These are phyloP conservation scores for cat (Felis catus) DNA, from an alignment of 2,113 vertebrate genomes.

Conservation along the genomic window DNA sequence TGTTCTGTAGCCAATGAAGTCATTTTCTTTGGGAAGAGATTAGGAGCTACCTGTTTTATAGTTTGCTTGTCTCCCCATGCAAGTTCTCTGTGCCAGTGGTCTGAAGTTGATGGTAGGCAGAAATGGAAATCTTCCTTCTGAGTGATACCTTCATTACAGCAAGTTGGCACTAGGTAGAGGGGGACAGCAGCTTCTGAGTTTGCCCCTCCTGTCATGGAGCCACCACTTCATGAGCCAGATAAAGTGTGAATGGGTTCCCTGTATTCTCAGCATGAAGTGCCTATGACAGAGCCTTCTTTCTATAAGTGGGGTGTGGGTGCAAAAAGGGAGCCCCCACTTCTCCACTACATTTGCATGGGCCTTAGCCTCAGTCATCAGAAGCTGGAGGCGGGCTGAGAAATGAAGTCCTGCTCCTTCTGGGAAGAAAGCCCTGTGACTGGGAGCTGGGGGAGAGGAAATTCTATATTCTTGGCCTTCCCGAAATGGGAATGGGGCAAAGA, in stretches of 20 bases:
- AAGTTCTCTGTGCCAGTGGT: not conserved
- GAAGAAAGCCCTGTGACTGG: not conserved
- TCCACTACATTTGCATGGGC: not conserved
- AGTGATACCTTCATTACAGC: not conserved
- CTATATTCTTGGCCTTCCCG: not conserved
- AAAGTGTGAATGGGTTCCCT: not conserved
- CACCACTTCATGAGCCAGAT: not conserved
- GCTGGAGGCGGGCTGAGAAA: not conserved
- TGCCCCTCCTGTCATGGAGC: not conserved
- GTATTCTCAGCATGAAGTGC: not conserved
- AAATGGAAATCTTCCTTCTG: not conserved
- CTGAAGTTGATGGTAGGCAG: not conserved
- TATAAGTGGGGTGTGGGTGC: not conserved
- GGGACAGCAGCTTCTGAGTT: not conserved
- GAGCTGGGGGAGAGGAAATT: not conserved
- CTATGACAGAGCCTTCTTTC: not conserved
- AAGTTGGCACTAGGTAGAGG: not conserved
- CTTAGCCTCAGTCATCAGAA: not conserved
- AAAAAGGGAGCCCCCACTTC: not conserved
- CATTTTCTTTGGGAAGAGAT: not conserved
- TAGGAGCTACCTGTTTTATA: not conserved
- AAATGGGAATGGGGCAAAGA: not conserved
- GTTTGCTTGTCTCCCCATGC: not conserved
- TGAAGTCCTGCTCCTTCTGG: not conserved
- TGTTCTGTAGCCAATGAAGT: not conserved